Conservation (phyloP, 2,797 vertebrate genomes). For the Falco naumanni region DNA sequence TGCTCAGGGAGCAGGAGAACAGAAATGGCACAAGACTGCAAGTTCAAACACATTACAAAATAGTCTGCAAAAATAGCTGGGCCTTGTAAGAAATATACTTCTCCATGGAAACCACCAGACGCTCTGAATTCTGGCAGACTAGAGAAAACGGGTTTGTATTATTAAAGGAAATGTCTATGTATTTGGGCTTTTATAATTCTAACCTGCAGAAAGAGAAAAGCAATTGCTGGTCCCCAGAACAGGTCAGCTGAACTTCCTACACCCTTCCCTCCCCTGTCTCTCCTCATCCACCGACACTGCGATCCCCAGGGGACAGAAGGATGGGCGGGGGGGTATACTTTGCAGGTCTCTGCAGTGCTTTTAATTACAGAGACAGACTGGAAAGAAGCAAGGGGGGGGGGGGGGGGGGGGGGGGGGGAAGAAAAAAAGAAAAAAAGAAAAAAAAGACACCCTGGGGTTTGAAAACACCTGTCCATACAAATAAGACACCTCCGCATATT, state of each 20-base stretch:
- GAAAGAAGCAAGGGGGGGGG: background rate
- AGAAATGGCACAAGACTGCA: constrained; percentile 45
- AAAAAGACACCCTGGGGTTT: background rate
- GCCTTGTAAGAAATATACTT: constrained; percentile 61
- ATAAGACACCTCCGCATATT: background rate
- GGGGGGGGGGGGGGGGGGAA: no score
- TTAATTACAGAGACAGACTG: constrained; percentile 1
- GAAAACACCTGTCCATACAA: constrained; percentile 20
- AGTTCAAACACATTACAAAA: constrained; percentile 63
- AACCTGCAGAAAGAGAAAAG: background rate
- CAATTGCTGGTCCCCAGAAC: background rate
- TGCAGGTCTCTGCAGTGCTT: constrained; percentile 28
- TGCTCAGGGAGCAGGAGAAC: background rate
- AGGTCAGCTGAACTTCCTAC: background rate
- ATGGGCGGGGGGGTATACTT: background rate
- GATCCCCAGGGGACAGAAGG: background rate
- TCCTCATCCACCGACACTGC: accelerated
- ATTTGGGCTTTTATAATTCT: background rate
- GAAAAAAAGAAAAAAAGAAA: background rate
- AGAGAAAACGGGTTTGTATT: constrained; percentile 25
- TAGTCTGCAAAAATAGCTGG: constrained; percentile 70
- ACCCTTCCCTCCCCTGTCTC: background rate
- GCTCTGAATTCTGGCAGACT: constrained; percentile 61
- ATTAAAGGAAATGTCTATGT: constrained; percentile 48
- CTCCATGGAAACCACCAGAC: constrained; percentile 72